These are phyloP conservation scores for Phania funesta DNA, from an alignment of 2,888 invertebrate genomes.

Conservation along the genomic window DNA sequence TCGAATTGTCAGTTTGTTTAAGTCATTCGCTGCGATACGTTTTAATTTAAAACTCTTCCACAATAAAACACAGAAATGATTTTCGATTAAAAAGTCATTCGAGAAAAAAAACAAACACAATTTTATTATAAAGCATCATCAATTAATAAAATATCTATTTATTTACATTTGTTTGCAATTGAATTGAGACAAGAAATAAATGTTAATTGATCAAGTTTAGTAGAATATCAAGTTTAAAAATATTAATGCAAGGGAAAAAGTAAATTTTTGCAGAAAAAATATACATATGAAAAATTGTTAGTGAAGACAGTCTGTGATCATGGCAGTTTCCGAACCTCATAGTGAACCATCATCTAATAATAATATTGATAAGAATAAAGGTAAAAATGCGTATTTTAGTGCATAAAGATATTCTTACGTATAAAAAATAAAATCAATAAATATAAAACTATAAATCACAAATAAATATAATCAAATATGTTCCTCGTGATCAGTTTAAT, in stretches of 20 bases:
- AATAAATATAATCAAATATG: no score
- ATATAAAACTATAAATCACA: not conserved
- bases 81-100: slow-evolving; percentile 23
- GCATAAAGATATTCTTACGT: not conserved
- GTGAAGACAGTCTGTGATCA: slow-evolving; percentile 21
- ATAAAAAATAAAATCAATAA: not conserved
- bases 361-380: slow-evolving; percentile 57
- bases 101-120: slow-evolving; percentile 13
- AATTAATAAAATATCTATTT: slow-evolving; percentile 16
- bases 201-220: slow-evolving; percentile 43
- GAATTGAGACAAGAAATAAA: not conserved
- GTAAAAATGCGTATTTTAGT: no score
- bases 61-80: not conserved
- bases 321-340: slow-evolving; percentile 40
- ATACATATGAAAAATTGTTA: not conserved
- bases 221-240: slow-evolving; percentile 5
- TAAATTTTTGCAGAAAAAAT: not conserved
- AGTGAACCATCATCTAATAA: slow-evolving; percentile 14
- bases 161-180: not conserved
- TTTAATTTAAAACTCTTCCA: slow-evolving; percentile 14
- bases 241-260: slow-evolving; percentile 14
- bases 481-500: no score
- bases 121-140: slow-evolving; percentile 35
- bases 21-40: slow-evolving; percentile 25
- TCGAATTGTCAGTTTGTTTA: slow-evolving; percentile 45